Base-by-base conservation (phyloP, 2,113 vertebrate genomes). In the Oncorhynchus clarkii region DNA sequence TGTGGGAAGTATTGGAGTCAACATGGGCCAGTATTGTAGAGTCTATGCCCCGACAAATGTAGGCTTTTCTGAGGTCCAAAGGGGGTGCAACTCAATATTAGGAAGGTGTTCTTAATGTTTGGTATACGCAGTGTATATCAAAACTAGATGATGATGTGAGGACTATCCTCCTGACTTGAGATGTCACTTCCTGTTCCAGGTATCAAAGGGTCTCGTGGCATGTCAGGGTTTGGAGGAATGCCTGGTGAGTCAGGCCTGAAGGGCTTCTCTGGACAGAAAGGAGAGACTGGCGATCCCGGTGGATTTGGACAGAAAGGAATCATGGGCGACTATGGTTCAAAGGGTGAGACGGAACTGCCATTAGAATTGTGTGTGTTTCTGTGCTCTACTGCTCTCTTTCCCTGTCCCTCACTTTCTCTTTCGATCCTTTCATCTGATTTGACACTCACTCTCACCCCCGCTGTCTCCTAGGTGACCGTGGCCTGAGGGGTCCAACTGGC, bases 221-320 rank as follows among this genome's bases (percentile, higher is more conserved):
- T 97, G 91, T 71, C 85, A 3, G 98, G 98, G 9, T 99, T 98
- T 86, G 86, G 89, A 59, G 97, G 97, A 60, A 82, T 85, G 79
- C 5, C 68, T 0, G 97, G 97, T 7, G 29, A 84, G n/a, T 69
- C 62, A 51, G 97, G 97, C n/a, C 29, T 80, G 48, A 79, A 87
- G 0, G 97, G 97, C 31, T 20, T 79, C 13, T 74, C 80, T 0
- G 97, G 98, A 24, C 0, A 20, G 4, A 93, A 85, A 78, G 98
- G 97, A 78, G 88, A 90, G 20, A 1, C 48, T 22, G 98, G 98
- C 12, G 1, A 76, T 0, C 1, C 70, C 0, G 98, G 98, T 0
- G 0, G 69, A 14, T 39, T 0, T 2, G 98, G 98, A 0, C 70
- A 45, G n/a, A 96, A 93, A 92, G 98, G 98, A 75, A 0, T 71